These are phyloP conservation scores for Drepana falcataria DNA, from an alignment of 2,888 invertebrate genomes.

Conservation along the genomic window DNA sequence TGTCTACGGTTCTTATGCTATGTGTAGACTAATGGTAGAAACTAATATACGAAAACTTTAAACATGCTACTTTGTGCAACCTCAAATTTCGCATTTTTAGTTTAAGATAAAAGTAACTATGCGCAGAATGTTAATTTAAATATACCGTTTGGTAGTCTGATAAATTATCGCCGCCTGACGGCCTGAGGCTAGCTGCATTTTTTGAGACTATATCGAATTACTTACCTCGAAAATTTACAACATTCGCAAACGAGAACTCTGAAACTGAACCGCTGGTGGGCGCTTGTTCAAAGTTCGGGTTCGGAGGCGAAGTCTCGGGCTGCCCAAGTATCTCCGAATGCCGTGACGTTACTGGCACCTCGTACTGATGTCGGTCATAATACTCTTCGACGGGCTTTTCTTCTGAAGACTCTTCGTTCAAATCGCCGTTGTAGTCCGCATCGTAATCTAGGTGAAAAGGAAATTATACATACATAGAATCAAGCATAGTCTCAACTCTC, in stretches of 20 bases:
- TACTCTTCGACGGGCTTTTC: conserved; percentile 39
- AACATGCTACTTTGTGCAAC: no score
- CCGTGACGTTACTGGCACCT: conserved; percentile 48
- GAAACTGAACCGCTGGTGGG: conserved; percentile 53
- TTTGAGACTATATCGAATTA: not conserved
- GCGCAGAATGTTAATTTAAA: no score
- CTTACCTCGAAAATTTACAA: conserved; percentile 67
- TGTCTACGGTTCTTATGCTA: no score
- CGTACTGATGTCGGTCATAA: conserved; percentile 44
- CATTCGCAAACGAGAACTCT: conserved; percentile 63
- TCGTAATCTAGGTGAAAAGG: conserved; percentile 45
- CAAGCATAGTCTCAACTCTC: no score
- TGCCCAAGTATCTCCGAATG: conserved; percentile 38
- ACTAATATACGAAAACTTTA: no score
- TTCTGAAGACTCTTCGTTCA: conserved; percentile 16
- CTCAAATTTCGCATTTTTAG: no score
- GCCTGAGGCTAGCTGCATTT: no score
- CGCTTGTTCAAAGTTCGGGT: conserved; percentile 38
- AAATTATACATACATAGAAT: not conserved
- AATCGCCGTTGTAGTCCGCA: conserved; percentile 36
- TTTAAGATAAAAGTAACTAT: no score
- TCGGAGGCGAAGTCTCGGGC: conserved; percentile 34
- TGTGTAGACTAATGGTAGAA: no score
- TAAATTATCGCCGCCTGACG: no score
- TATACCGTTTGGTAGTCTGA: no score